Base-by-base conservation (phyloP, 2,888 invertebrate species). In the Andrena dorsata region DNA sequence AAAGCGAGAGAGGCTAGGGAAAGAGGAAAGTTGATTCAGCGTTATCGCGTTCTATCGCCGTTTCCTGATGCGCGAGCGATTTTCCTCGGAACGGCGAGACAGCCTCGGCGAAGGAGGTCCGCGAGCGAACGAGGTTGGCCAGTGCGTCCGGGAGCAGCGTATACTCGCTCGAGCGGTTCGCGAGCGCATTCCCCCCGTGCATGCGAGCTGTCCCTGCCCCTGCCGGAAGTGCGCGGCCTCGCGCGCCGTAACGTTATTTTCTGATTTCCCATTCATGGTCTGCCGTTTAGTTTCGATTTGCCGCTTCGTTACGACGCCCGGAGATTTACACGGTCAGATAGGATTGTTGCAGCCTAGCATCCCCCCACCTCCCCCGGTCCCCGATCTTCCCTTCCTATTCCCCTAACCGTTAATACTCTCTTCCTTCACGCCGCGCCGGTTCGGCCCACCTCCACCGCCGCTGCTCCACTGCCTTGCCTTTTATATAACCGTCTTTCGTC, bases 231-330 rank as follows among this genome's bases (percentile, higher is more conserved):
- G 82, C 82, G 86, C 88, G 90, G 87, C 86, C 89, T 89, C 90
- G 89, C 87, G 86, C 87, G 86, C 84, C 88, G 91, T 88, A 91
- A 91, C 90, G 88, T 88, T 90, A 89, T 91, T 91, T 91, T 89
- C 90, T 89, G 90, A 90, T 91, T 91, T 91, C 90, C 89, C 90
- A 90, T 91, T 90, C 90, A 90, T 87, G 90, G 89, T 88, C 89
- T 89, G 87, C 91, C 92, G 92, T 92, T 92, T 92, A 92, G 92
- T 91, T 92, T 92, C 91, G 92, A 92, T 92, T 92, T 92, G 91
- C 92, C 91, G 92, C 90, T 92, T 92, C 92, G 92, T 92, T 92
- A 92, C 92, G 90, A 91, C 88, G 89, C 87, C 83, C 79, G 76
- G 91, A 92, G 92, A 92, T 92, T 92, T 92, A 92, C 91, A 91